Evolutionary conservation across 35 echinoderm and acorn worm species (phyloP), one percentile per base, ranked within the genome.

Genomic region (Apostichopus californicus): DNA sequence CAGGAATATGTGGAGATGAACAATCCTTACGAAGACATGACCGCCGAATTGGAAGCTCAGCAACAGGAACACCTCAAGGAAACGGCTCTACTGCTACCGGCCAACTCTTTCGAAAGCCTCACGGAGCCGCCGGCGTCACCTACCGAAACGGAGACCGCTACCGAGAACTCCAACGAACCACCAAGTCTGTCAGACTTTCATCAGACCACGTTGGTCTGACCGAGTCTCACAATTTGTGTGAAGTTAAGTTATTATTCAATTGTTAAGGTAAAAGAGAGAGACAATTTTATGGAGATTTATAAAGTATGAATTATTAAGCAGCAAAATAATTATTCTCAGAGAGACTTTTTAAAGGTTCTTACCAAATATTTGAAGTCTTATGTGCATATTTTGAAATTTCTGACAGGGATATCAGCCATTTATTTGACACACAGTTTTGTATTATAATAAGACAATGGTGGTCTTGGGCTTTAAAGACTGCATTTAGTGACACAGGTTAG

Each of bases 1-100:
- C 87, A 90, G 87, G 87, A 90, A 52, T 90, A 90, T 55, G 54
- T 90, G 22, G 87, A 90, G 70, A 71, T 90, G 70, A 90, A 90
- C 15, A 77, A 72, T 17, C 87, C 87, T 14, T 90, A 90, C 65
- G 60, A 90, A 28, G 46, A 90, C 87, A 73, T 90, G 87, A 90
- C 61, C 1, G 87, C 87, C 6, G 87, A 90, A 77, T 56, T 90
- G 3, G 87, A 90, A 55, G 87, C 87, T 22, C 87, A 90, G 70
- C 87, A 90, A 18, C 21, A 73, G 64, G 87, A 90, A 77, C 87
- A 90, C 26, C 87, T 90, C 9, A 71, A 73, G 56, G 87, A 90
- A 54, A 90, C 87, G 20, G n/a, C 87, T 58, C 34, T 46, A 3
- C 34, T 46, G 3, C 34, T 46, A 46, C 34, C 34, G 34, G 34